Percentiles rank a stretch among this genome's conserved stretches.
phyloP scores from a whole-genome alignment of 2,797 vertebrate genomes.

The Acridotheres tristis region DNA sequence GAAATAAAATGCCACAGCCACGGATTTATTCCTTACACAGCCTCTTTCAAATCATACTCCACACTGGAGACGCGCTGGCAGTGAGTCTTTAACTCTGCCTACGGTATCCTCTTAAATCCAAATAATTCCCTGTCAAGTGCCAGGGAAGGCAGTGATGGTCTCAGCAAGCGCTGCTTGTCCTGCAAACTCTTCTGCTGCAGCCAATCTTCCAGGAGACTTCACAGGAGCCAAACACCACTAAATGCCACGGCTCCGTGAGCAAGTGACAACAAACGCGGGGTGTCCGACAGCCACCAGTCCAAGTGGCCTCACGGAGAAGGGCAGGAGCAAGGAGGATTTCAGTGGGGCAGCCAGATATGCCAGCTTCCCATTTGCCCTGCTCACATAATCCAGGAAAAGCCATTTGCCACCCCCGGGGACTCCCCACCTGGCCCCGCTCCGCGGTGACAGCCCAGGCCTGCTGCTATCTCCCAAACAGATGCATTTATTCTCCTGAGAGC shows the following conservation, averaged over 20 bases:
- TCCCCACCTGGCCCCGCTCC: conserved; percentile 11
- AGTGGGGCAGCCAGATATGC: not conserved
- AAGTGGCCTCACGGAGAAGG: not conserved
- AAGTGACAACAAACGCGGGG: rapidly evolving
- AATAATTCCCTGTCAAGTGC: not conserved
- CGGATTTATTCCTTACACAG: conserved; percentile 36
- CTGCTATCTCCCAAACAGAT: conserved; percentile 48
- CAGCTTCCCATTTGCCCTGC: not conserved
- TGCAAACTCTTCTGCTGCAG: not conserved
- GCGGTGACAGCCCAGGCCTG: conserved; percentile 13
- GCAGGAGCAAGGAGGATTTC: not conserved
- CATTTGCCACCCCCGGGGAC: not conserved
- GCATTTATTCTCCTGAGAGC: conserved; percentile 24
- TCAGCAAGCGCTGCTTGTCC: not conserved
- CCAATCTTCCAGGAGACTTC: not conserved
- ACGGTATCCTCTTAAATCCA: not conserved
- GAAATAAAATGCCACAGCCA: conserved; percentile 13
- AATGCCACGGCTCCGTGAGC: not conserved
- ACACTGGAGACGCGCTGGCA: rapidly evolving
- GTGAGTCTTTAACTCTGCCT: not conserved
- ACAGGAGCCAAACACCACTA: not conserved
- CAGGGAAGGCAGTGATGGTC: rapidly evolving
- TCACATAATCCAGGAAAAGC: not conserved
- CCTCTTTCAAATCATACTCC: not conserved
- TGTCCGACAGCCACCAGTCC: rapidly evolving